Conservation (phyloP, 2,113 vertebrate genomes). For the Hippocampus comes region DNA sequence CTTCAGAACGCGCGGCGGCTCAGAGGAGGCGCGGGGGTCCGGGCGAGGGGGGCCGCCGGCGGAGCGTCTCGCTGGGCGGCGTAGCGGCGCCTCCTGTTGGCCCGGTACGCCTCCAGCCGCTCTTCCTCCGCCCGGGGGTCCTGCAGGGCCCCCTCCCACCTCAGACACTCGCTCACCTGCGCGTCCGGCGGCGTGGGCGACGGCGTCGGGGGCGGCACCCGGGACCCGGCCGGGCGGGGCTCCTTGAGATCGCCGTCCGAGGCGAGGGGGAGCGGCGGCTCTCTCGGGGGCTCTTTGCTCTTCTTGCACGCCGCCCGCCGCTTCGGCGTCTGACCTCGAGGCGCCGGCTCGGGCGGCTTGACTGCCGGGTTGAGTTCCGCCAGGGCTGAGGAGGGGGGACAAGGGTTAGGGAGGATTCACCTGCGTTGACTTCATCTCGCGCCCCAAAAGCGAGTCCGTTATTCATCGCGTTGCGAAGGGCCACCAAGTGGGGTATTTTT, state of each 20-base stretch:
- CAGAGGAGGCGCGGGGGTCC: neutral
- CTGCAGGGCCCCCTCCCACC: slow-evolving; percentile 80
- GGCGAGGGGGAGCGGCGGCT: neutral
- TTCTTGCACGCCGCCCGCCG: slow-evolving; percentile 22
- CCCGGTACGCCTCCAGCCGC: slow-evolving; percentile 74
- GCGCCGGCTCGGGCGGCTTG: slow-evolving; percentile 4
- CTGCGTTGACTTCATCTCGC: too few relatives aligned
- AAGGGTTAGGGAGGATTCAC: neutral
- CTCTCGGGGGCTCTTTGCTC: neutral
- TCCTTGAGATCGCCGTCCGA: slow-evolving; percentile 32
- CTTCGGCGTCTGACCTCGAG: slow-evolving; percentile 26
- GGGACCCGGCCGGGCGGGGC: neutral
- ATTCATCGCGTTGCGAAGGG: too few relatives aligned
- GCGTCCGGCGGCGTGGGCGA: slow-evolving; percentile 23
- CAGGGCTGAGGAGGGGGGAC: neutral
- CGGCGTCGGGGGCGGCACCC: neutral
- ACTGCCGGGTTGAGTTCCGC: neutral
- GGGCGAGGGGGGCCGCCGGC: neutral
- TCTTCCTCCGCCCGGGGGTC: slow-evolving; percentile 79
- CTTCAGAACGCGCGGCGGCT: neutral
- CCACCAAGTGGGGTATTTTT: too few relatives aligned
- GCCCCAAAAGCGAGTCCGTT: too few relatives aligned
- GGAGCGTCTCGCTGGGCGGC: slow-evolving; percentile 65
- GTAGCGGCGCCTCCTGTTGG: slow-evolving; percentile 79
- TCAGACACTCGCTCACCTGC: slow-evolving; percentile 72